phyloP scores from a whole-genome alignment of 2,113 vertebrate species.

The Strix aluco region DNA sequence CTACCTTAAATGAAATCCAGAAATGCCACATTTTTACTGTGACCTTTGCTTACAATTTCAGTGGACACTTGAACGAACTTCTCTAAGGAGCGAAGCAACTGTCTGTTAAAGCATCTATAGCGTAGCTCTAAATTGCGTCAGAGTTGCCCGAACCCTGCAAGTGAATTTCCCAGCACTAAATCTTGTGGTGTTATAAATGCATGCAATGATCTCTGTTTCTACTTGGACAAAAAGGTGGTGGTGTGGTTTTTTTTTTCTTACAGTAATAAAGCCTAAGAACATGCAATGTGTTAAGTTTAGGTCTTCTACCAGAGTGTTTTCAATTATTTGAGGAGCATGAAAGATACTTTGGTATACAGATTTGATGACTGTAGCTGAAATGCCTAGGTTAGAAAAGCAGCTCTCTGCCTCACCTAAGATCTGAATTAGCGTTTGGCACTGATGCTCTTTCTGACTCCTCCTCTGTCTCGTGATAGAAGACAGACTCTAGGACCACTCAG shows the following conservation, averaged over 20 bases:
- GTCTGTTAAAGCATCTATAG: neutral
- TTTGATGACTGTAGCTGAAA: neutral
- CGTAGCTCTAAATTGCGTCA: neutral
- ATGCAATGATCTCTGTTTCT: neutral
- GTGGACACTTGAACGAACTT: slow-evolving; percentile 7
- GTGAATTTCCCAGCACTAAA: neutral
- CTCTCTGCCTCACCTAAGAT: neutral
- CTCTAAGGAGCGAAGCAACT: neutral
- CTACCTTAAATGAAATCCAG: slow-evolving; percentile 51
- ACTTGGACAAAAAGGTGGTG: neutral
- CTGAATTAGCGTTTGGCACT: neutral
- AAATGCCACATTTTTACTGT: slow-evolving; percentile 21
- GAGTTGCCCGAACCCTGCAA: neutral
- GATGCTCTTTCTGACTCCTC: neutral
- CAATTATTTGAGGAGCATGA: neutral
- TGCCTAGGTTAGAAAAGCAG: neutral
- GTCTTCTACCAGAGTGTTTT: neutral
- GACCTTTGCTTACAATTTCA: slow-evolving; percentile 17
- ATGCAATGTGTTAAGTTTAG: neutral
- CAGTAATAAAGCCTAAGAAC: neutral
- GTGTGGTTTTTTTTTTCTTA: neutral
- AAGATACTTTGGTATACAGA: neutral
- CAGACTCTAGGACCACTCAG: neutral
- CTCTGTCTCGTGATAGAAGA: neutral
- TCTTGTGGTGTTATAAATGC: neutral